phyloP scores from a whole-genome alignment of 2,113 vertebrate species.

The Anarhynchus alexandrinus region DNA sequence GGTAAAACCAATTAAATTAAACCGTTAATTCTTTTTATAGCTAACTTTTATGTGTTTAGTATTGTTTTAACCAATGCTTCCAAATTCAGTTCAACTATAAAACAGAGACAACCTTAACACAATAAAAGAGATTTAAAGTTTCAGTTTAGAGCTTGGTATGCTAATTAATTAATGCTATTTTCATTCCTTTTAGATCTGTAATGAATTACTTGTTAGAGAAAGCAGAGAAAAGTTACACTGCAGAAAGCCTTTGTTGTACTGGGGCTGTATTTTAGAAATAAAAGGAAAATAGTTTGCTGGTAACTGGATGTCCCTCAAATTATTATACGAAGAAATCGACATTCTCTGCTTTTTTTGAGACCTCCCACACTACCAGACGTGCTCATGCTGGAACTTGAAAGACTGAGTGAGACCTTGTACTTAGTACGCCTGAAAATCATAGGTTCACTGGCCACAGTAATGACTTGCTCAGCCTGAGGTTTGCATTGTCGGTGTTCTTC shows the following conservation, averaged over 20 bases:
- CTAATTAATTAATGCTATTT: constrained; percentile 33
- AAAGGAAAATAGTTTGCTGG: background rate
- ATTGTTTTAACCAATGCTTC: constrained; percentile 56
- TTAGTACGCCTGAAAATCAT: background rate
- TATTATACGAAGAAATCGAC: background rate
- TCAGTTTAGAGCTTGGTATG: constrained; percentile 5
- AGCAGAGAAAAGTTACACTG: background rate
- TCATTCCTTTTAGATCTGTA: constrained; percentile 32
- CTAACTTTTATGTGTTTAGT: constrained; percentile 36
- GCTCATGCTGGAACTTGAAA: background rate
- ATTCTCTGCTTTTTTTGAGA: background rate
- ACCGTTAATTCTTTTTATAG: constrained; percentile 57
- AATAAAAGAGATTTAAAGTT: constrained; percentile 47
- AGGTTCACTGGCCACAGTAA: background rate
- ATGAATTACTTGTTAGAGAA: background rate
- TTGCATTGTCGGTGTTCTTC: accelerated
- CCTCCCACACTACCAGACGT: background rate
- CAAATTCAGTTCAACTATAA: constrained; percentile 38
- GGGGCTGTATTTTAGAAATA: background rate
- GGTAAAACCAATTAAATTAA: constrained; percentile 65
- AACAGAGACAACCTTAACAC: constrained; percentile 30
- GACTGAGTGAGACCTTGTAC: background rate
- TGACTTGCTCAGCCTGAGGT: background rate
- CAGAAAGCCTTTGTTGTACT: background rate
- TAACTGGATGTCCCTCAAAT: background rate